phyloP scores from a whole-genome alignment of 2,113 vertebrate genomes.

The Orthochromis malagaraziensis region DNA sequence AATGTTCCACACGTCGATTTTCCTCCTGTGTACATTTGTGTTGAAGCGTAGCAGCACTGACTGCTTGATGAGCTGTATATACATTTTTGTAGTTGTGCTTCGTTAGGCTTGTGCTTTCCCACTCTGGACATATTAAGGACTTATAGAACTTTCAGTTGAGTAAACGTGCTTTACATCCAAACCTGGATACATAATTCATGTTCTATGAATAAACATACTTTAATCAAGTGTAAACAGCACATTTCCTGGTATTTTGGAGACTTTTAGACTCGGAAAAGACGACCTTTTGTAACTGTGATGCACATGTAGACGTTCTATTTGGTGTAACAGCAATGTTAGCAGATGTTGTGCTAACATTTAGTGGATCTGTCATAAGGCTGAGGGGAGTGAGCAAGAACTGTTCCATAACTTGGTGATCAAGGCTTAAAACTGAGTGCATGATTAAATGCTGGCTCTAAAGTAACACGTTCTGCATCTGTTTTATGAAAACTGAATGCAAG shows the following conservation, averaged over 20 bases:
- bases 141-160: neutral
- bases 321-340: neutral
- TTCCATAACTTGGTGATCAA: neutral
- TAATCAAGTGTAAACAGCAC: fast-evolving
- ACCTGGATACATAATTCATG: neutral
- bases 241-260: neutral
- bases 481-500: neutral
- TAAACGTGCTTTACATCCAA: neutral
- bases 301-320: neutral
- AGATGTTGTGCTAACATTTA: neutral
- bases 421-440: neutral
- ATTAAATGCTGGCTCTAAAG: neutral
- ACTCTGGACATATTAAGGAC: neutral
- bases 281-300: neutral
- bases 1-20: neutral
- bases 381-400: neutral
- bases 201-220: neutral
- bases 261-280: fast-evolving
- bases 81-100: neutral
- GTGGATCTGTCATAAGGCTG: neutral
- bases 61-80: neutral
- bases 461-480: neutral
- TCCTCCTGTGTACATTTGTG: neutral
- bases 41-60: neutral
- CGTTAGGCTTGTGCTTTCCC: neutral